These are phyloP conservation scores for Drosophila mimetica DNA, from an alignment of 2,888 invertebrate genomes.

Conservation along the genomic window DNA sequence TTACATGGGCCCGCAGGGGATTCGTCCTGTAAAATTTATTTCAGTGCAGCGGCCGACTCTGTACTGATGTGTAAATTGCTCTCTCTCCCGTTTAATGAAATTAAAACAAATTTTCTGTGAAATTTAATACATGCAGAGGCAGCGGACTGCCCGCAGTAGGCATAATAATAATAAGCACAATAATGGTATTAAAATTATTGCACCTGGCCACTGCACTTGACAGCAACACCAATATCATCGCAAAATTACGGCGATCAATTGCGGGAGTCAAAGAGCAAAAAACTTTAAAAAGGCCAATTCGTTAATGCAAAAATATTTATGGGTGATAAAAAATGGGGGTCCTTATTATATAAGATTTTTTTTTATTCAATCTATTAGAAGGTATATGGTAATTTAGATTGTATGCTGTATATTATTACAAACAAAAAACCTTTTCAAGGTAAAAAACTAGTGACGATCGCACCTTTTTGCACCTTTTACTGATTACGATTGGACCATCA, in stretches of 20 bases:
- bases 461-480: too few species aligned
- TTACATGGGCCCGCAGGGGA: constrained; percentile 62
- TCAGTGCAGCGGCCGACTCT: constrained; percentile 46
- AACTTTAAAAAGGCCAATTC: constrained; percentile 4
- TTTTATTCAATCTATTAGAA: too few species aligned
- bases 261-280: constrained; percentile 19
- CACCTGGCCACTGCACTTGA: constrained; percentile 22
- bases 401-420: too few species aligned
- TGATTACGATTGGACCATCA: too few species aligned
- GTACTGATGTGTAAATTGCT: constrained; percentile 79
- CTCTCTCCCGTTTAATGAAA: constrained; percentile 71
- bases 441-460: too few species aligned
- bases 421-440: too few species aligned
- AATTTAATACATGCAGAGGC: constrained; percentile 44
- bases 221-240: constrained; percentile 12
- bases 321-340: neutral
- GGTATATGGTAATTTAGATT: too few species aligned
- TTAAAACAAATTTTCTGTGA: constrained; percentile 68
- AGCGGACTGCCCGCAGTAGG: neutral
- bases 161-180: constrained; percentile 43
- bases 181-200: constrained; percentile 46
- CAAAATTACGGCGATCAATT: constrained; percentile 30
- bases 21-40: constrained; percentile 49
- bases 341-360: too few species aligned
- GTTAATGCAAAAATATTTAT: neutral